Evolutionary conservation across 2,797 vertebrate species (phyloP).

Genomic region (Macropus fuliginosus): DNA sequence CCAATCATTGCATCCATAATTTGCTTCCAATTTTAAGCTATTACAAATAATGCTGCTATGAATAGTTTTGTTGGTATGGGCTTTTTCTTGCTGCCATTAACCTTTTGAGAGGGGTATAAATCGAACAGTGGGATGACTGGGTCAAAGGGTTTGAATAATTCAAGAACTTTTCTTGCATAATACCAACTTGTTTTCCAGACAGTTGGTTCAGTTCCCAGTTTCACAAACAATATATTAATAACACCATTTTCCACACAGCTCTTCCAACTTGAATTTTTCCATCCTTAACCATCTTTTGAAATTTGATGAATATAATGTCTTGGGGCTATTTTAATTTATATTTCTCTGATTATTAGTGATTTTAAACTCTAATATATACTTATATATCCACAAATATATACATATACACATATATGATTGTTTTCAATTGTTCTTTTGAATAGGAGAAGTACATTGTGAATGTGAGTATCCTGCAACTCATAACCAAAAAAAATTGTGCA

Average conservation of each 20-base stretch:
- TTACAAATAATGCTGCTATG: not conserved
- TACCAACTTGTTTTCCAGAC: not conserved
- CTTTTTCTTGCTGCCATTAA: not conserved
- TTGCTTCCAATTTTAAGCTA: not conserved
- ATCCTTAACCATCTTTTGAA: not conserved
- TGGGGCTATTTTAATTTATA: slow-evolving; percentile 19
- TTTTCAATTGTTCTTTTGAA: not conserved
- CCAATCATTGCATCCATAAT: not conserved
- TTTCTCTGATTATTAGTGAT: not conserved
- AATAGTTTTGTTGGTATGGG: not conserved
- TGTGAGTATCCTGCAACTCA: not conserved
- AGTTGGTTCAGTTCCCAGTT: not conserved
- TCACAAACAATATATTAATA: not conserved
- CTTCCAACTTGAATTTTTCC: not conserved
- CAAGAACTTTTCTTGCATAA: not conserved
- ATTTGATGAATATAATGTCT: slow-evolving; percentile 21
- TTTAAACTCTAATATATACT: not conserved
- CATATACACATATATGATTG: not conserved
- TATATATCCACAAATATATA: not conserved
- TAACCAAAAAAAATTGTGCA: not conserved
- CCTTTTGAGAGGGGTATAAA: not conserved
- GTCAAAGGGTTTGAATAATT: not conserved
- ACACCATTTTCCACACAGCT: not conserved
- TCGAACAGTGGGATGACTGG: not conserved
- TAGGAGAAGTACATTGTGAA: not conserved